A percentile compares a stretch with the other conserved stretches of the same genome.
These are phyloP conservation scores for Polydrusus tereticollis DNA, from an alignment of 2,888 invertebrate species.

Conservation along the genomic window DNA sequence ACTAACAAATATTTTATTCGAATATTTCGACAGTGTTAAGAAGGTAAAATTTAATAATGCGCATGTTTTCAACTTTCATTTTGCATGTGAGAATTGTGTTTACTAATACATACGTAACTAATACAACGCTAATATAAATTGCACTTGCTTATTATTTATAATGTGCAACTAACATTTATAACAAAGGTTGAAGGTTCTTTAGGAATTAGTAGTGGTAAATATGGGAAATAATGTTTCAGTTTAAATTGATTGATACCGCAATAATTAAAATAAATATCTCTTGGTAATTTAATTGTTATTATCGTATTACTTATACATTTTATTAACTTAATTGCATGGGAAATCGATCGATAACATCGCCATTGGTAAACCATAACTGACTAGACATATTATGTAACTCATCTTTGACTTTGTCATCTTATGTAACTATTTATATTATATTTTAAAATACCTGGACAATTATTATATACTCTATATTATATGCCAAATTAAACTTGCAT, in stretches of 20 bases:
- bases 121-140: not conserved
- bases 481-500: too few species aligned
- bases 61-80: constrained; percentile 6
- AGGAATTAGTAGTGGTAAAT: not conserved
- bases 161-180: constrained; percentile 1
- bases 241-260: not conserved
- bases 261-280: not conserved
- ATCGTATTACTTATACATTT: not conserved
- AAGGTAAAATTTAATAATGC: not conserved
- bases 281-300: not conserved
- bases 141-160: constrained; percentile 7
- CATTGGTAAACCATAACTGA: not conserved
- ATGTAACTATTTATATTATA: too few species aligned
- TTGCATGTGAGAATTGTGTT: constrained; percentile 8
- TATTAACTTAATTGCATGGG: not conserved
- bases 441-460: too few species aligned
- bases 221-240: not conserved
- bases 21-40: not conserved
- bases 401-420: not conserved
- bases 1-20: constrained; percentile 10
- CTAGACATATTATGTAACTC: not conserved
- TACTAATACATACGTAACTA: not conserved
- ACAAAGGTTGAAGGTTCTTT: constrained; percentile 14
- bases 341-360: not conserved
- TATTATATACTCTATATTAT: too few species aligned